A percentile compares a stretch with the other conserved stretches of the same genome.
Conservation (phyloP, 2,113 vertebrate genomes). For the Microtus pennsylvanicus region DNA sequence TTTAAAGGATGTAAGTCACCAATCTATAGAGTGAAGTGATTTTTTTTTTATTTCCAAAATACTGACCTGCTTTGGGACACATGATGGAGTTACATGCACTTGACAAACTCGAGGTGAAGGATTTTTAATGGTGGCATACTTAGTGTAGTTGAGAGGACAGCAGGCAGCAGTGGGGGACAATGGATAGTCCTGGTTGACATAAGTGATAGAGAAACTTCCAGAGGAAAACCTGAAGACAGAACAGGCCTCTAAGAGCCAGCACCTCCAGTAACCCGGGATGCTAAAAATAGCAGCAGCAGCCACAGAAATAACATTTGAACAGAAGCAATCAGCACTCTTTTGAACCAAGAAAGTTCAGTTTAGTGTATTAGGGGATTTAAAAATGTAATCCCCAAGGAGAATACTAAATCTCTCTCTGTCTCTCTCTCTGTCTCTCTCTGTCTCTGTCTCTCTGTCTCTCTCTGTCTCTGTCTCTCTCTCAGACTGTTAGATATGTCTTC, state of each 20-base stretch:
- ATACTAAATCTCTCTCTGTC: neutral
- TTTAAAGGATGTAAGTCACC: neutral
- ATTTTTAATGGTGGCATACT: neutral
- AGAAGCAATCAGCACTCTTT: neutral
- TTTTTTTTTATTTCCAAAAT: slow-evolving; percentile 56
- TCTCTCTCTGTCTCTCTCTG: neutral
- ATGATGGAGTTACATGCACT: neutral
- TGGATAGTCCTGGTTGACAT: neutral
- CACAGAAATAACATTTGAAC: slow-evolving; percentile 17
- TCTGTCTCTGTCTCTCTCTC: no score
- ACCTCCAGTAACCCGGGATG: neutral
- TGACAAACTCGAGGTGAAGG: neutral
- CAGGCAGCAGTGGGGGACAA: neutral
- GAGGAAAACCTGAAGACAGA: slow-evolving; percentile 52
- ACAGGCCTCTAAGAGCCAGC: neutral
- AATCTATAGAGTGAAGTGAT: neutral
- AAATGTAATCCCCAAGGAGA: neutral
- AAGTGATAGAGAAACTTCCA: neutral
- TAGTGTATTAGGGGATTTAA: neutral
- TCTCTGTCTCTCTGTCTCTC: neutral
- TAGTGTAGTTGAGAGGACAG: neutral
- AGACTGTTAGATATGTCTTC: neutral
- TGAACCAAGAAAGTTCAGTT: neutral
- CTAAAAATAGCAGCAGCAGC: slow-evolving; percentile 19
- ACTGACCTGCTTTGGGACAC: neutral